Base-by-base conservation (phyloP, 2,113 vertebrate genomes). In the Myanophis thanlyinensis region DNA sequence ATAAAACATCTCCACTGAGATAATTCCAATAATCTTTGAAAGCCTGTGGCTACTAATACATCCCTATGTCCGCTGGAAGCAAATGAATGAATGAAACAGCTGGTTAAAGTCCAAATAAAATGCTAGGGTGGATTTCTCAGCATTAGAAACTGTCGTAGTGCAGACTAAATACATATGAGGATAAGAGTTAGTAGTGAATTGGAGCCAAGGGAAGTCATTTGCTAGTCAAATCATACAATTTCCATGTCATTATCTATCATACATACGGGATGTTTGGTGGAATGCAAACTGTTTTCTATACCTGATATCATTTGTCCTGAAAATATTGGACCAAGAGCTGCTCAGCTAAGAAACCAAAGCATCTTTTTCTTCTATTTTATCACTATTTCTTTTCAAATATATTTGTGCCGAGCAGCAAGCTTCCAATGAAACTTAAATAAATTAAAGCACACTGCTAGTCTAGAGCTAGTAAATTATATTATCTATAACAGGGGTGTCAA, bases 1-100 rank as follows among this genome's bases (percentile, higher is more conserved):
- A 91, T 93, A 0, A 1, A 90, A 92, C 22, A 56, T 95, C 94
- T 95, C 93, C 91, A 27, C 95, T 85, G 94, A 93, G 73, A 93
- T 5, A 27, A 67, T 94, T 95, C 0, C 4, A 91, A 90, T 95
- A 86, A 23, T 89, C 93, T 93, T 89, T 30, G 85, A 95, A 54
- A 94, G 53, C 87, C 52, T 88, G 49, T 18, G 51, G 23, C 2
- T 87, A 22, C 52, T 91, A 35, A 90, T 49, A 85, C 80, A 93
- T 89, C 30, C 51, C 92, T 10, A 44, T 93, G 67, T 40, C 48
- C 13, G 35, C 44, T 56, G 35, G 49, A 44, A 11, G 86, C 0
- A 3, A 73, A 92, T 4, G 13, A 59, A 93, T 73, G 85, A 94
- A 93, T 92, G n/a, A 56, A 27, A 92, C 87, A 84, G 35, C 40